phyloP scores from a whole-genome alignment of 2,113 vertebrate species.

The Chionomys nivalis region DNA sequence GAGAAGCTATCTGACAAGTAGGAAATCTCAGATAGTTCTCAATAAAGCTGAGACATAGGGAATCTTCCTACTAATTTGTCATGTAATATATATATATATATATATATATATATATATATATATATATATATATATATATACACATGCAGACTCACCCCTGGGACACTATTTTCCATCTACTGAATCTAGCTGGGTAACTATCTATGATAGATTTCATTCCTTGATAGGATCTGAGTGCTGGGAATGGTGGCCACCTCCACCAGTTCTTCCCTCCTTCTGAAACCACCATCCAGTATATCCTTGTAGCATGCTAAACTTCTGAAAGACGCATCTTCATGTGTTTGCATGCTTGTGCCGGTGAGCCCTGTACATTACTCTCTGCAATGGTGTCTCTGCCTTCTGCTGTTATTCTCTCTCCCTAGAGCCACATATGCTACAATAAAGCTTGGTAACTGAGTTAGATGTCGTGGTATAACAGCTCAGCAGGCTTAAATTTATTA shows the following conservation, averaged over 20 bases:
- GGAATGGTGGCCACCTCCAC: background rate
- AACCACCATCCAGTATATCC: rapidly evolving
- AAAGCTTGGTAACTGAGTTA: background rate
- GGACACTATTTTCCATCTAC: background rate
- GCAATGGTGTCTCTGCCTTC: background rate
- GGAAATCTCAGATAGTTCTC: background rate
- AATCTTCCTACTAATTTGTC: background rate
- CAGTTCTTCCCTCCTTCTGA: background rate
- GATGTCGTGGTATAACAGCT: background rate
- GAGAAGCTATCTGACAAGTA: background rate
- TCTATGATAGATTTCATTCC: background rate
- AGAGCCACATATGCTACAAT: background rate
- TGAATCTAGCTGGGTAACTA: background rate
- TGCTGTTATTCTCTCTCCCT: background rate
- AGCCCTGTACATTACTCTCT: background rate
- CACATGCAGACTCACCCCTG: too few species aligned
- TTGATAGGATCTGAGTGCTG: background rate
- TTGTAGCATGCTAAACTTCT: background rate
- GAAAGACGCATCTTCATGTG: background rate
- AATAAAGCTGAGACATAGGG: background rate
- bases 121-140: too few species aligned
- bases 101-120: too few species aligned
- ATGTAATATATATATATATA: too few species aligned
- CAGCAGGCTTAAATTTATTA: background rate
- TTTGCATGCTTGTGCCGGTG: background rate